These are phyloP conservation scores for Metridium senile DNA, from an alignment of 92 coral and sea anemone genomes.

Conservation along the genomic window DNA sequence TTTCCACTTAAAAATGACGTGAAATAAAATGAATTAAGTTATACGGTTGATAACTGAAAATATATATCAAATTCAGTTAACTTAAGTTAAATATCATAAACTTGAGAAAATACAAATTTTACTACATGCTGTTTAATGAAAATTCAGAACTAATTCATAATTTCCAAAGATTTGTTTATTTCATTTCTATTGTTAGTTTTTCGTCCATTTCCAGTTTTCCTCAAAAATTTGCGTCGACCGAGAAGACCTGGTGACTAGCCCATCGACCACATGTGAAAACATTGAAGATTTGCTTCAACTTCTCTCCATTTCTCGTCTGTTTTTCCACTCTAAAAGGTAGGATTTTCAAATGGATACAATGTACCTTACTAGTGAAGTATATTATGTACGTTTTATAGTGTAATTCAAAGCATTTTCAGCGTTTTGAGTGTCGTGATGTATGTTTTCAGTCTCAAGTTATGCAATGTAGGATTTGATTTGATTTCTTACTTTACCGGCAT, in stretches of 20 bases:
- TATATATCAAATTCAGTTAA: no score
- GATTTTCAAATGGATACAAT: not conserved
- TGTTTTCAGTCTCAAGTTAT: not conserved
- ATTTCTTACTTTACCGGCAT: not conserved
- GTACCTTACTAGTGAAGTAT: not conserved
- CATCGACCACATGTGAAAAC: constrained; percentile 22
- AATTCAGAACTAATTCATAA: no score
- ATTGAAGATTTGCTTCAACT: not conserved
- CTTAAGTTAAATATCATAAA: no score
- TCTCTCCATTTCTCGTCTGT: not conserved
- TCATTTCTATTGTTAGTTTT: not conserved
- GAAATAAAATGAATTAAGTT: no score
- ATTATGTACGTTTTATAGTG: not conserved
- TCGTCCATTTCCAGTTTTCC: constrained; percentile 10
- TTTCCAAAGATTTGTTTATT: not conserved
- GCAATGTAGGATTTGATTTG: not conserved
- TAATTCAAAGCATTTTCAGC: not conserved
- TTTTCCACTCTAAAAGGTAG: constrained; percentile 6
- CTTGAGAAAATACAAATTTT: no score
- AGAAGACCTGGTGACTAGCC: constrained; percentile 7
- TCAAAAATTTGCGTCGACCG: not conserved
- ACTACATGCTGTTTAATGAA: no score
- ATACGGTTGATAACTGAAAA: no score
- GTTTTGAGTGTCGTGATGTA: not conserved
- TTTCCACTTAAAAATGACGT: no score